phyloP scores from a whole-genome alignment of 2,888 invertebrate genomes.

The Sphecodes monilicornis region DNA sequence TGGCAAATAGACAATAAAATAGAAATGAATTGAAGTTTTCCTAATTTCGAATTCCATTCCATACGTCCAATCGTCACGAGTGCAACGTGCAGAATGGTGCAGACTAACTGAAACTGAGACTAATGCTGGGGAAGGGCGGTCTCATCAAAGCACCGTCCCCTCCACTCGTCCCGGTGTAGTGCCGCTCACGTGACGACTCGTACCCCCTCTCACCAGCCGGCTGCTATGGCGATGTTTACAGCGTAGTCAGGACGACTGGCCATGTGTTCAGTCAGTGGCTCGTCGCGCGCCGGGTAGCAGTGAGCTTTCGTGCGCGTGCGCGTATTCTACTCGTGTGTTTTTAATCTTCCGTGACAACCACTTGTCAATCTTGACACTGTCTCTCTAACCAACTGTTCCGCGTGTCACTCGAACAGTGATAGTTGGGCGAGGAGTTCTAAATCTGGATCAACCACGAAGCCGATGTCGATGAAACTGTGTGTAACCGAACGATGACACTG shows the following conservation, averaged over 20 bases:
- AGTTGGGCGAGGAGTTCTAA: background rate
- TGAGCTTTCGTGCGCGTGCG: background rate
- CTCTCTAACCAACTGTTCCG: background rate
- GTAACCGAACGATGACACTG: slow-evolving; percentile 34
- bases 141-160: slow-evolving; percentile 24
- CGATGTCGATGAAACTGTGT: background rate
- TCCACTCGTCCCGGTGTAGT: slow-evolving; percentile 10
- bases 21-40: background rate
- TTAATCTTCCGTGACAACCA: slow-evolving; percentile 20
- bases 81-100: background rate
- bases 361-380: slow-evolving; percentile 13
- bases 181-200: slow-evolving; percentile 39
- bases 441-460: background rate
- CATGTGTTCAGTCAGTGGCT: slow-evolving; percentile 82
- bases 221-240: slow-evolving; percentile 79
- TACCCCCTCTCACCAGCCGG: slow-evolving; percentile 45
- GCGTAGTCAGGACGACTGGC: slow-evolving; percentile 77
- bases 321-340: slow-evolving; percentile 1
- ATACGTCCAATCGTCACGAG: background rate
- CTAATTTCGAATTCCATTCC: background rate
- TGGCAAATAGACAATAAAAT: background rate
- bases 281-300: slow-evolving; percentile 63
- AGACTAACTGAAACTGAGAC: no score
- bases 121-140: background rate
- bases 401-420: background rate